Evolutionary conservation across 1,140 invertebrate genomes (phyloP), one percentile per base, ranked within the genome.

Genomic region (Drosophila prosaltans): DNA sequence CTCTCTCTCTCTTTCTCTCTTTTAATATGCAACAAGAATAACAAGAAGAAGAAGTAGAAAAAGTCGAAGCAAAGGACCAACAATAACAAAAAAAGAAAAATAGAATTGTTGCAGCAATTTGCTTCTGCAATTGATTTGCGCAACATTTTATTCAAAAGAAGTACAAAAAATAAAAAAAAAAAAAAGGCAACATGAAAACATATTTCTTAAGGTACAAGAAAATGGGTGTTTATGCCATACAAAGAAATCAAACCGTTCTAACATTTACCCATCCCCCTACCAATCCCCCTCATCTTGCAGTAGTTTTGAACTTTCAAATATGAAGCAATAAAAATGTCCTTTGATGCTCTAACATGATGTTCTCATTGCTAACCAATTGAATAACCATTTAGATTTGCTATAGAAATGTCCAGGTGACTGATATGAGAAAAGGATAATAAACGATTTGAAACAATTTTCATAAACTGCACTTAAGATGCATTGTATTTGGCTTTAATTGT

Each of bases 91-190:
- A 24, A 36, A 36, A 36, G 3, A 6, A 7, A 7, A 24, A 51
- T 8, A 55, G 21, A 58, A 11, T 58, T 16, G 45, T 41, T 40
- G 28, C 65, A 41, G 11, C 36, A 55, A 61, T 40, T 51, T 51
- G 45, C 24, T 71, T 62, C 62, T 65, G 69, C 71, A 77, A 78
- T 67, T 70, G 72, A 74, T 64, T 70, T 61, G 64, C 40, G 26
- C 45, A 62, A 72, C 43, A 64, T 73, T 67, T 73, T 61, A 28
- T 21, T 28, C 36, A 26, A 9, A 26, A 10, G 21, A 21, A 48
- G 9, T 2, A 51, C 2, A 8, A 51, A 26, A 24, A 51, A 51
- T 3, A 51, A 7, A 36, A 36, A 24, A 51, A 51, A 10, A 51
- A 7, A 36, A 36, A 36, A 7, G 32, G 32, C 28, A 30, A 30